Percentiles rank a stretch among this genome's conserved stretches.
Conservation (phyloP, 2,113 vertebrate species). For the Orycteropus afer region DNA sequence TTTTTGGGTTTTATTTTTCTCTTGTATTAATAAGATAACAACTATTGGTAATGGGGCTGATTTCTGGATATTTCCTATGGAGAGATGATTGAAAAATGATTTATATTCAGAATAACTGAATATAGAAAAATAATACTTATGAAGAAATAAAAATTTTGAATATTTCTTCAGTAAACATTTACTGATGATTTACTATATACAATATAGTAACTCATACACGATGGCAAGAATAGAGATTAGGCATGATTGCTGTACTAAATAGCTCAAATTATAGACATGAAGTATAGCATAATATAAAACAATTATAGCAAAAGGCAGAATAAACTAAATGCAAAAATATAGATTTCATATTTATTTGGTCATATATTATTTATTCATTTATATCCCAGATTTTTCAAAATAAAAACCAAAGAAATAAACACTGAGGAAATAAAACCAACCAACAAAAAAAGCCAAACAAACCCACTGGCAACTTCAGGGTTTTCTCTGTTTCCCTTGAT, state of each 20-base stretch:
- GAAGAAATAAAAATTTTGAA: conserved; percentile 21
- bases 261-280: neutral
- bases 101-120: conserved; percentile 49
- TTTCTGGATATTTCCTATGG: conserved; percentile 15
- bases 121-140: neutral
- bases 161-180: conserved; percentile 41
- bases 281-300: neutral
- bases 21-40: neutral
- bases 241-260: neutral
- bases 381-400: too few relatives aligned
- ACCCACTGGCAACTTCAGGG: too few relatives aligned
- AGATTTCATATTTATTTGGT: neutral
- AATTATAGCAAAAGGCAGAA: neutral
- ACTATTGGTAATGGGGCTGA: conserved; percentile 4
- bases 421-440: too few relatives aligned
- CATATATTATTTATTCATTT: neutral
- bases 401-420: too few relatives aligned
- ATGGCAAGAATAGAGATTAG: neutral
- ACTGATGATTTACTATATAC: neutral
- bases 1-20: too few relatives aligned
- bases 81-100: conserved; percentile 29
- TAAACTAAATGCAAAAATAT: neutral
- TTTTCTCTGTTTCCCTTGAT: too few relatives aligned
- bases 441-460: too few relatives aligned
- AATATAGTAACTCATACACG: neutral